Conservation (phyloP, 2,888 invertebrate genomes). For the Parnassius smintheus region DNA sequence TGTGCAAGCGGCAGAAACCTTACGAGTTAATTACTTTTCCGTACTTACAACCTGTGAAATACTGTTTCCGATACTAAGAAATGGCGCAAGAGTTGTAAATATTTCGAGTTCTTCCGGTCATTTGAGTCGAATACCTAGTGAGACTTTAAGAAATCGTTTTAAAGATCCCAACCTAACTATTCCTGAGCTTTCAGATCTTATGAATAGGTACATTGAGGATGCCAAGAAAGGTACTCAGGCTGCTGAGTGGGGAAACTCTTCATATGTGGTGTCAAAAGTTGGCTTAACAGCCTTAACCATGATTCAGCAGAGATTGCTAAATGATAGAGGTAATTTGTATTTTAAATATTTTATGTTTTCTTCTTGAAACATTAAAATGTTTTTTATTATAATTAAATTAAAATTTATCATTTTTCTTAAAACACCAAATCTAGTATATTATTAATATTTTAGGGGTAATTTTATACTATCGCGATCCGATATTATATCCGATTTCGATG, state of each 20-base stretch:
- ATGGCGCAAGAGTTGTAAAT: constrained; percentile 87
- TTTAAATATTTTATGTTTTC: background rate
- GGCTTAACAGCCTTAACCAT: constrained; percentile 85
- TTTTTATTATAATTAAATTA: too few species aligned
- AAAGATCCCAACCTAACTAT: constrained; percentile 78
- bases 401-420: too few species aligned
- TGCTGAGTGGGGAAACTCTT: constrained; percentile 80
- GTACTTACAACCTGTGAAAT: constrained; percentile 83
- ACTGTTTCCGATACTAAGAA: constrained; percentile 86
- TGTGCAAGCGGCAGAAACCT: constrained; percentile 86
- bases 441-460: too few species aligned
- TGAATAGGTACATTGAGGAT: constrained; percentile 84
- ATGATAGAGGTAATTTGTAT: constrained; percentile 50
- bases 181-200: constrained; percentile 79
- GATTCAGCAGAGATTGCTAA: constrained; percentile 82
- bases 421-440: too few species aligned
- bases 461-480: too few species aligned
- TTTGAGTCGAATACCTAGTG: constrained; percentile 79
- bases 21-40: constrained; percentile 86
- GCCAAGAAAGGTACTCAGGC: constrained; percentile 61
- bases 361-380: background rate
- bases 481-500: too few species aligned
- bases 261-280: constrained; percentile 88
- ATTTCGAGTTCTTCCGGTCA: constrained; percentile 85
- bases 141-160: constrained; percentile 73